These are phyloP conservation scores for Synanthedon tipuliformis DNA, from an alignment of 2,888 invertebrate genomes.

Conservation along the genomic window DNA sequence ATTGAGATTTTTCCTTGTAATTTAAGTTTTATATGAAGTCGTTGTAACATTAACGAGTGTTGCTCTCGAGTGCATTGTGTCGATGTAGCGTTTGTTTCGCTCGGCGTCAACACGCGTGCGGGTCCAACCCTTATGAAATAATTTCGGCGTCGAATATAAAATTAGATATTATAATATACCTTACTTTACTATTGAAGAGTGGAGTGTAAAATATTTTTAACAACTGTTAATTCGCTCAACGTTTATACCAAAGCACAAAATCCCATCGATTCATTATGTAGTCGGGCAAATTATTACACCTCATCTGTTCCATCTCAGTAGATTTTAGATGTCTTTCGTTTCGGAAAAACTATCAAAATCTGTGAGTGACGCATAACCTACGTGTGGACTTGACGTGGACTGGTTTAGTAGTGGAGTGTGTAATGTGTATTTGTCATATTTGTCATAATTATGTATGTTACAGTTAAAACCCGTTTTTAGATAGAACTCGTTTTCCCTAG, in stretches of 20 bases:
- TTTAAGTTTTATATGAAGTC: constrained; percentile 39
- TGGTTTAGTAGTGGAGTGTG: no score
- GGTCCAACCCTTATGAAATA: constrained; percentile 64
- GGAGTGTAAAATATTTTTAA: constrained; percentile 54
- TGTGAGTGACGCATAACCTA: constrained; percentile 22
- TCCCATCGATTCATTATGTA: constrained; percentile 66
- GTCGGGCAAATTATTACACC: constrained; percentile 50
- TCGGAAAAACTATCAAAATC: constrained; percentile 63
- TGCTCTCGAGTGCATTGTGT: constrained; percentile 37
- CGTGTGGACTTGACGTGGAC: background rate
- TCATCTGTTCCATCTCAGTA: constrained; percentile 48
- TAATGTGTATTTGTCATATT: background rate
- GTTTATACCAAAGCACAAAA: constrained; percentile 70
- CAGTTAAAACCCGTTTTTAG: no score
- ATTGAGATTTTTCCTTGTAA: constrained; percentile 67
- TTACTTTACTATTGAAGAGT: constrained; percentile 40
- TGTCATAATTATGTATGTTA: no score
- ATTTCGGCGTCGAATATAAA: constrained; percentile 32
- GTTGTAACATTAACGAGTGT: constrained; percentile 44
- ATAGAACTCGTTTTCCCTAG: no score
- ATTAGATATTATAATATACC: constrained; percentile 56
- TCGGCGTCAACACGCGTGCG: constrained; percentile 60
- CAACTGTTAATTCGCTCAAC: constrained; percentile 66
- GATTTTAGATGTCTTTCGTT: constrained; percentile 66
- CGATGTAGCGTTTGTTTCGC: constrained; percentile 36